Percentiles rank a stretch among this genome's conserved stretches.
These are phyloP conservation scores for Eurytemora carolleeae DNA, from an alignment of 1,140 invertebrate genomes.

Conservation along the genomic window DNA sequence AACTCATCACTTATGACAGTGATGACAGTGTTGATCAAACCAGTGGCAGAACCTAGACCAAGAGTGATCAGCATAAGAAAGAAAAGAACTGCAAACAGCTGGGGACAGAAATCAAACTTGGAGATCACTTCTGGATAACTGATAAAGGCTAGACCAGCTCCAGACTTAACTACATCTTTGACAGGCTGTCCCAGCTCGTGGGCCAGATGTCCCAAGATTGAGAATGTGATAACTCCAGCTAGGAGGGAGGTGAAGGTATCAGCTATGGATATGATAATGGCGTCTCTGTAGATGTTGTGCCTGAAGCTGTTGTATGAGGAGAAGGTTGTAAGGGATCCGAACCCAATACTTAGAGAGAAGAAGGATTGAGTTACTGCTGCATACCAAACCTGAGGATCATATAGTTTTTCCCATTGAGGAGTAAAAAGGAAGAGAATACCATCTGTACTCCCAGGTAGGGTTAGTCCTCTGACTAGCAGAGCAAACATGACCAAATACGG, in stretches of 20 bases:
- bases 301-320: slow-evolving; percentile 61
- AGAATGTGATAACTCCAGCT: slow-evolving; percentile 36
- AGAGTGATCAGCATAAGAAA: slow-evolving; percentile 72
- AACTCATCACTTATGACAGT: slow-evolving; percentile 48
- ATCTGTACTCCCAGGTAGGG: slow-evolving; percentile 46
- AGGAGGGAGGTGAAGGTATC: slow-evolving; percentile 49
- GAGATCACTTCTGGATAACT: slow-evolving; percentile 74
- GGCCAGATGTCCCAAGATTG: slow-evolving; percentile 39
- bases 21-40: slow-evolving; percentile 39
- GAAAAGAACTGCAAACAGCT: slow-evolving; percentile 64
- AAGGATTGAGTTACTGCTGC: slow-evolving; percentile 64
- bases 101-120: slow-evolving; percentile 45
- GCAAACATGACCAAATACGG: slow-evolving; percentile 62
- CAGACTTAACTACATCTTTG: slow-evolving; percentile 40
- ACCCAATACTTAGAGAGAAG: slow-evolving; percentile 57
- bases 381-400: slow-evolving; percentile 45
- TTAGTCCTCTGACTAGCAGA: slow-evolving; percentile 46
- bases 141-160: slow-evolving; percentile 50
- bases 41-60: slow-evolving; percentile 29
- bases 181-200: slow-evolving; percentile 31
- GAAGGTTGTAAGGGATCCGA: slow-evolving; percentile 55
- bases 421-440: slow-evolving; percentile 55
- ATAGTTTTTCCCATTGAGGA: slow-evolving; percentile 40
- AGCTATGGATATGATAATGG: slow-evolving; percentile 29
- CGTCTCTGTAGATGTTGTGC: slow-evolving; percentile 52